Conservation (phyloP, 2,888 invertebrate genomes). For the Rhagophthalmus giganteus region DNA sequence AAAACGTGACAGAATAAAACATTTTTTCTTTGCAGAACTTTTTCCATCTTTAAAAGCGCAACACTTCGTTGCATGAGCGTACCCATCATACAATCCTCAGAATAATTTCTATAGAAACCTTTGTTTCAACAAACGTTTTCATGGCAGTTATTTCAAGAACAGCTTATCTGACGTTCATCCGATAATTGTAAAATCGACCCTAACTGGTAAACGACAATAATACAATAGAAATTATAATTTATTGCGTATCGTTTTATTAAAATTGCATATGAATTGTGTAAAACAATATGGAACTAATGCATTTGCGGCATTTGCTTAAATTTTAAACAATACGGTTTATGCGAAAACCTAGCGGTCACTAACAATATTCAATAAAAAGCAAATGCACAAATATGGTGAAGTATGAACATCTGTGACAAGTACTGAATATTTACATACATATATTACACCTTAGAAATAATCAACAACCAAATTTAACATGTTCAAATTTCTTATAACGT, state of each 20-base stretch:
- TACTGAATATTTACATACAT: constrained; percentile 30
- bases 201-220: no score
- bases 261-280: constrained; percentile 52
- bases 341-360: constrained; percentile 28
- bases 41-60: no score
- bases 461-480: constrained; percentile 34
- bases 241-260: constrained; percentile 43
- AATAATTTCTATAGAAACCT: no score
- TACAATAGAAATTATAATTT: no score
- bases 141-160: no score
- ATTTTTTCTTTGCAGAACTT: no score
- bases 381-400: constrained; percentile 29
- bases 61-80: no score
- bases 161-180: no score
- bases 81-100: no score
- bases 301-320: constrained; percentile 45
- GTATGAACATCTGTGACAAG: constrained; percentile 28
- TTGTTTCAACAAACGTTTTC: no score
- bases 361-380: constrained; percentile 28
- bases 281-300: constrained; percentile 49
- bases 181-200: no score
- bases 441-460: constrained; percentile 34
- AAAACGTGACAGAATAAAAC: no score
- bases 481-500: constrained; percentile 17
- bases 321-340: constrained; percentile 29